These are phyloP conservation scores for Frankliniella fusca DNA, from an alignment of 2,888 invertebrate species.

Conservation along the genomic window DNA sequence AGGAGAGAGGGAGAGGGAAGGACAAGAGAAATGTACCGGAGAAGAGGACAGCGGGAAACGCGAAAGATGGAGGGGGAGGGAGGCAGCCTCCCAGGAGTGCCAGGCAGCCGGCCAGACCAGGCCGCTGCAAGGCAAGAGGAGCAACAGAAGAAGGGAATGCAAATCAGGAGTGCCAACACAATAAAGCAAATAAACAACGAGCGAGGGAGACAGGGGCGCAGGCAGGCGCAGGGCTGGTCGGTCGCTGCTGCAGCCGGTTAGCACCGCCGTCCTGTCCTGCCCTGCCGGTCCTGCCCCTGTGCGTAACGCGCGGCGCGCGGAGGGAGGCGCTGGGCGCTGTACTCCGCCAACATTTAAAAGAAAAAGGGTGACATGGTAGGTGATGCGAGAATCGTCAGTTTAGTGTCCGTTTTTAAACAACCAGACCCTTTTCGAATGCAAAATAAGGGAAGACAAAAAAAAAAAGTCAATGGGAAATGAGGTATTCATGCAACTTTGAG, in stretches of 20 bases:
- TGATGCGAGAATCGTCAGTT: too few relatives aligned
- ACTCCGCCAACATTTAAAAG: neutral
- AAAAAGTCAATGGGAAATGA: too few relatives aligned
- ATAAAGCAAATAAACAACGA: slow-evolving; percentile 14
- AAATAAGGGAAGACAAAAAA: too few relatives aligned
- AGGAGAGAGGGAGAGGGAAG: too few relatives aligned
- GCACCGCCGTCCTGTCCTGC: neutral
- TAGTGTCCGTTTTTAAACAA: too few relatives aligned
- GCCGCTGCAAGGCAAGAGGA: too few relatives aligned
- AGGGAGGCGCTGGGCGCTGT: neutral
- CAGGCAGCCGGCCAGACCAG: too few relatives aligned
- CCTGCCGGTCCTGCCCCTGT: neutral
- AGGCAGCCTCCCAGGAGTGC: neutral
- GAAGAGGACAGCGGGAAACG: too few relatives aligned
- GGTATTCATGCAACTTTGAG: too few relatives aligned
- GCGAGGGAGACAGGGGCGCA: neutral
- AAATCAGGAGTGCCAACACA: slow-evolving; percentile 11
- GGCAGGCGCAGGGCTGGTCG: neutral
- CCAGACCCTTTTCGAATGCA: neutral
- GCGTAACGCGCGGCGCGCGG: neutral
- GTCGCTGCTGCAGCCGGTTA: neutral
- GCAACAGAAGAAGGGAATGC: neutral
- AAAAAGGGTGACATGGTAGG: too few relatives aligned
- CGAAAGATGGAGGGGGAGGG: neutral
- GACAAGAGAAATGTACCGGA: too few relatives aligned